Conservation (phyloP, 2,113 vertebrate species). For the Proteles cristata region DNA sequence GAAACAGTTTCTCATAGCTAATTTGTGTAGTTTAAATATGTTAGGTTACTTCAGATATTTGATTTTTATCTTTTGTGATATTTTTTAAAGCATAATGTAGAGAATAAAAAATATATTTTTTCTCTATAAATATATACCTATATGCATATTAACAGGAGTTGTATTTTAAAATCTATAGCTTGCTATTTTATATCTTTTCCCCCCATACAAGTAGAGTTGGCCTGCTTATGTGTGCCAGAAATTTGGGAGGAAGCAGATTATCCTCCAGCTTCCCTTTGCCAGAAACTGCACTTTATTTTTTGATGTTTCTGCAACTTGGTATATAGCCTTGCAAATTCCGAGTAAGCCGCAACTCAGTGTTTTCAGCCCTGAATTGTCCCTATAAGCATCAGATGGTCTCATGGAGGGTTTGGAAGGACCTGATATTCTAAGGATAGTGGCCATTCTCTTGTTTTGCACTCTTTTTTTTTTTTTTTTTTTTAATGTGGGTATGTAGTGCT, state of each 20-base stretch:
- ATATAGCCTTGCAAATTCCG: slow-evolving; percentile 29
- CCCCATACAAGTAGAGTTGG: background rate
- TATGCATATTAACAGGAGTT: background rate
- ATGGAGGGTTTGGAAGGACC: background rate
- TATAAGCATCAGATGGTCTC: background rate
- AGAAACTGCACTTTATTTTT: slow-evolving; percentile 29
- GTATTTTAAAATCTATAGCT: slow-evolving; percentile 7
- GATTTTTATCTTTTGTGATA: slow-evolving; percentile 38
- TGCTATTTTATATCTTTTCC: background rate
- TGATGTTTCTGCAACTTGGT: slow-evolving; percentile 33
- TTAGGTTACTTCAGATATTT: slow-evolving; percentile 31
- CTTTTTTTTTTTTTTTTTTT: background rate
- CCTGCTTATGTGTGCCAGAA: background rate
- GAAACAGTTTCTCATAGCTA: slow-evolving; percentile 42
- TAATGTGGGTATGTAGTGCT: background rate
- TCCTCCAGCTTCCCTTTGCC: slow-evolving; percentile 30
- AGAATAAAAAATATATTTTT: slow-evolving; percentile 31
- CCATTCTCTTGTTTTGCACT: background rate
- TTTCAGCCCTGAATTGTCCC: background rate
- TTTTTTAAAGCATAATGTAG: slow-evolving; percentile 41
- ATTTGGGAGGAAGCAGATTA: background rate
- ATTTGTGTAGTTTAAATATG: slow-evolving; percentile 41
- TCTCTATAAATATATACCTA: background rate
- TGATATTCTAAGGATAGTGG: background rate
- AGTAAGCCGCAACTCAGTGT: slow-evolving; percentile 3